These are phyloP conservation scores for Coptodon rendalli DNA, from an alignment of 2,113 vertebrate species.

Conservation along the genomic window DNA sequence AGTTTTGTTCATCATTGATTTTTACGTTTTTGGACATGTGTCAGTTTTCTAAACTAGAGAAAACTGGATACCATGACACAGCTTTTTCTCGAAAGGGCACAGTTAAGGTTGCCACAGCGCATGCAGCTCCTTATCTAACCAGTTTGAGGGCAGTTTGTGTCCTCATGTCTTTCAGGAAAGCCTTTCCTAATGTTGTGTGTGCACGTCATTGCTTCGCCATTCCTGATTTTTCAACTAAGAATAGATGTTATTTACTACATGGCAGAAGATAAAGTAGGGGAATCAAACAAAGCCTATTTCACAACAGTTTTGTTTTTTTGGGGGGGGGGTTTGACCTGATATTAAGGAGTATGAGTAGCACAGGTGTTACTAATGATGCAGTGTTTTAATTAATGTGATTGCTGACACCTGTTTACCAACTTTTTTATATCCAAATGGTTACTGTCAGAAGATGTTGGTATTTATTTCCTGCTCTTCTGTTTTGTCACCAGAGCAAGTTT, in stretches of 20 bases:
- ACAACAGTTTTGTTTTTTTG: neutral
- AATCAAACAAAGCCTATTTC: neutral
- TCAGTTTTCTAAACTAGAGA: neutral
- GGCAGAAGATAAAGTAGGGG: neutral
- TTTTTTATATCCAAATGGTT: neutral
- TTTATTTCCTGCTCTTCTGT: neutral
- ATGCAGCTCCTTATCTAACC: neutral
- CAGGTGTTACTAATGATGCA: neutral
- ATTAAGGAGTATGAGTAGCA: neutral
- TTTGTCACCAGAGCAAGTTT: conserved; percentile 86
- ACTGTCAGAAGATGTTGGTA: neutral
- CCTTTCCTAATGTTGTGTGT: neutral
- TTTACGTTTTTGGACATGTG: neutral
- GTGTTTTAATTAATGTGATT: neutral
- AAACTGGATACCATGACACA: neutral
- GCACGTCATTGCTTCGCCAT: neutral
- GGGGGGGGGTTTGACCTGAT: neutral
- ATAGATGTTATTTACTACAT: neutral
- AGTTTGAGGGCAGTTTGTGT: neutral
- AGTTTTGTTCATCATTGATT: neutral
- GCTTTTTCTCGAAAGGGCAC: neutral
- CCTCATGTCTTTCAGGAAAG: neutral
- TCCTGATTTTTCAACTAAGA: neutral
- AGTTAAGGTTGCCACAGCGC: neutral
- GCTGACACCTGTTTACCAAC: neutral